Conservation (phyloP, 2,888 invertebrate genomes). For the Chymomyza procnemis region DNA sequence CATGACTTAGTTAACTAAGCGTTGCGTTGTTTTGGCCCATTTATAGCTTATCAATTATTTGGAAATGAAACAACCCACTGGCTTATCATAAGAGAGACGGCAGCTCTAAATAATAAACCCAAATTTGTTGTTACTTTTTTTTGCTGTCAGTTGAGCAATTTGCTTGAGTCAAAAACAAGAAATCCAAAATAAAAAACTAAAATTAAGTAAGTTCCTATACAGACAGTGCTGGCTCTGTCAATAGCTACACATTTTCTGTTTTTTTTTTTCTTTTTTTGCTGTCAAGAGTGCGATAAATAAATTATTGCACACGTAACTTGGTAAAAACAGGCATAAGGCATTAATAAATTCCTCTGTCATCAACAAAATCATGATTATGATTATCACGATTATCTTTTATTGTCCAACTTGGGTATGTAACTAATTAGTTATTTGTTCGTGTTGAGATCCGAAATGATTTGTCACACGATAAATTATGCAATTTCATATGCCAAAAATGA, state of each 20-base stretch:
- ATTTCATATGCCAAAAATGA: conserved; percentile 65
- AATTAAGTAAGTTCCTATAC: neutral
- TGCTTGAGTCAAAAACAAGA: neutral
- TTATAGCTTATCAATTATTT: neutral
- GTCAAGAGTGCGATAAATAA: conserved; percentile 36
- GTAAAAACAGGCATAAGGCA: conserved; percentile 9
- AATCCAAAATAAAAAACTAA: no score
- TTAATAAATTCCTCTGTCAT: conserved; percentile 30
- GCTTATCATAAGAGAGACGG: neutral
- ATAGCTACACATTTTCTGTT: neutral
- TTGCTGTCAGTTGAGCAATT: neutral
- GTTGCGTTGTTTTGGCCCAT: neutral
- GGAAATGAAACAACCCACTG: neutral
- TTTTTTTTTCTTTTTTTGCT: no score
- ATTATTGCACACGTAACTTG: conserved; percentile 36
- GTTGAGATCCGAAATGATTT: conserved; percentile 44
- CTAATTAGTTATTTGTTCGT: conserved; percentile 36
- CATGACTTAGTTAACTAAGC: neutral
- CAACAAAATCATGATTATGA: neutral
- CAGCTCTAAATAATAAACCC: neutral
- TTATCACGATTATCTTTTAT: conserved; percentile 16
- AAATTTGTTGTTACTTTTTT: neutral
- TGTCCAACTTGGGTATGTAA: conserved; percentile 23
- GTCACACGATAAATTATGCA: conserved; percentile 72
- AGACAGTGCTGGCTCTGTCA: neutral